phyloP scores from a whole-genome alignment of 2,113 vertebrate genomes.

The Dromas ardeola region DNA sequence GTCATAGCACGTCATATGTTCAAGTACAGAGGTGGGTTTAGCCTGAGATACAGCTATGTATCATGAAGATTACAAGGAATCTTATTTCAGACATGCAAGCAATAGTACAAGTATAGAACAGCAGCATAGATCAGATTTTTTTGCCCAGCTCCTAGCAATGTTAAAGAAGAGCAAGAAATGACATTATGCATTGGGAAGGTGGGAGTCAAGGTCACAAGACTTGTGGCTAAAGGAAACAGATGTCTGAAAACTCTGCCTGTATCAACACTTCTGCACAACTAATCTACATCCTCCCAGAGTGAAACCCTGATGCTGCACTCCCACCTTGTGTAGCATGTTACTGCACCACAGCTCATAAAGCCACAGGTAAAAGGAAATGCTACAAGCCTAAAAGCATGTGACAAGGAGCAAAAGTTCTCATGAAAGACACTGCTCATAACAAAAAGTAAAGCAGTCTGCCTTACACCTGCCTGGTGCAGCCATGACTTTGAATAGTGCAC shows the following conservation, averaged over 20 bases:
- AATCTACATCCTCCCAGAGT: too few species aligned
- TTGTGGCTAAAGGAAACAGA: background rate
- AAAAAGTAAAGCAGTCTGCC: too few species aligned
- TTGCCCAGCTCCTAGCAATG: background rate
- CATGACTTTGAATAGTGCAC: background rate
- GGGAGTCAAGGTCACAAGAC: background rate
- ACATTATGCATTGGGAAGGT: background rate
- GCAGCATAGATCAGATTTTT: background rate
- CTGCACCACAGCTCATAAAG: background rate
- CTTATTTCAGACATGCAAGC: background rate
- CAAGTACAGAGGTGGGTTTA: background rate
- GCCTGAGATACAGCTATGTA: background rate
- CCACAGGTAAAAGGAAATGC: background rate
- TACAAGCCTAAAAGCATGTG: background rate
- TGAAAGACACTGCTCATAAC: background rate
- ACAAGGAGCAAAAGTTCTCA: background rate
- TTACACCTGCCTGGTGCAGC: background rate
- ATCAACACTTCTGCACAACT: background rate
- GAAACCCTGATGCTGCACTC: background rate
- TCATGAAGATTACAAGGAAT: background rate
- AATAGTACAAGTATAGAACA: background rate
- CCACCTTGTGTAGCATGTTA: too few species aligned
- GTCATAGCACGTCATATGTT: rapidly evolving
- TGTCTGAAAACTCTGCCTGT: background rate
- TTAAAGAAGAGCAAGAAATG: background rate